A percentile compares a stretch with the other conserved stretches of the same genome.
phyloP scores from a whole-genome alignment of 1,140 invertebrate species.

The Nilaparvata lugens region DNA sequence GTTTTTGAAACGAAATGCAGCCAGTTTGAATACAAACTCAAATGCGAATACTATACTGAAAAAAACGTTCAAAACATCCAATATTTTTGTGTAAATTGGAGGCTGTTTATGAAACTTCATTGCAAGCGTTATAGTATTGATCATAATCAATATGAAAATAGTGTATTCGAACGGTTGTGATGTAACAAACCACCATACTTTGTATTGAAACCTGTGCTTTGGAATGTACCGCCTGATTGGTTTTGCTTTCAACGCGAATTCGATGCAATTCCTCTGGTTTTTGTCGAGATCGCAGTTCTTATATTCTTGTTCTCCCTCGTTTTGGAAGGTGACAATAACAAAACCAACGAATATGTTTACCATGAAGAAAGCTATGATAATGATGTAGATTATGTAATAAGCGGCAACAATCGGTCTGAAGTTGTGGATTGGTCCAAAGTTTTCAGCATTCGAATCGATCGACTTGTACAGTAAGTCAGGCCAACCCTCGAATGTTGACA shows the following conservation, averaged over 20 bases:
- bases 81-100: constrained; percentile 67
- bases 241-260: constrained; percentile 98
- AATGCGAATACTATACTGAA: constrained; percentile 97
- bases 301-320: constrained; percentile 99
- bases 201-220: constrained; percentile 95
- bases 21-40: constrained; percentile 96
- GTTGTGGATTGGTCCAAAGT: constrained; percentile 93
- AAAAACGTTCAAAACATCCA: constrained; percentile 94
- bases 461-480: constrained; percentile 88
- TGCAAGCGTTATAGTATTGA: constrained; percentile 95
- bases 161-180: constrained; percentile 98
- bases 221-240: constrained; percentile 96
- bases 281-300: constrained; percentile 99
- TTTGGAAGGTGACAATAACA: constrained; percentile 99
- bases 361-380: constrained; percentile 99
- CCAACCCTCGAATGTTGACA: constrained; percentile 99
- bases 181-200: constrained; percentile 99
- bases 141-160: constrained; percentile 95
- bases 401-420: constrained; percentile 94
- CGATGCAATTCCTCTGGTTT: constrained; percentile 99
- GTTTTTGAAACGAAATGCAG: constrained; percentile 99
- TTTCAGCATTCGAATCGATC: constrained; percentile 94
- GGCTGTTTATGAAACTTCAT: constrained; percentile 96
- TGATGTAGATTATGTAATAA: constrained; percentile 99
- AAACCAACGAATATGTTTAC: constrained; percentile 99